phyloP scores from a whole-genome alignment of 2,888 invertebrate genomes.

The Hanleya hanleyi region DNA sequence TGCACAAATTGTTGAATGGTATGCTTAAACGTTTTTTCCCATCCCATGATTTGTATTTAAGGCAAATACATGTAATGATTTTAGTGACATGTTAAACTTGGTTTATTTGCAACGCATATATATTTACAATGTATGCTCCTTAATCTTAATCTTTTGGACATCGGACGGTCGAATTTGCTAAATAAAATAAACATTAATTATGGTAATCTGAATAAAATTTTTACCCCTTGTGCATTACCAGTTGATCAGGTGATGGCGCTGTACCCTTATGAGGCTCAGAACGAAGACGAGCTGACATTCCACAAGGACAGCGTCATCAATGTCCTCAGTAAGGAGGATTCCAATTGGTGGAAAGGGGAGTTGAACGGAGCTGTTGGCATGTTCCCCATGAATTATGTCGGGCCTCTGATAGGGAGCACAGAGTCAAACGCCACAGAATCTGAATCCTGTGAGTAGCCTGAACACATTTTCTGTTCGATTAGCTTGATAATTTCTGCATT shows the following conservation, averaged over 20 bases:
- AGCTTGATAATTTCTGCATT: no score
- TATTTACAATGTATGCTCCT: no score
- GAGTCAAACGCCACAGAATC: constrained; percentile 24
- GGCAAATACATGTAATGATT: no score
- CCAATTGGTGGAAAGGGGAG: constrained; percentile 99
- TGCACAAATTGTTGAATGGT: no score
- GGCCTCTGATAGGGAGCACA: constrained; percentile 64
- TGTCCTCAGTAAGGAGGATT: constrained; percentile 88
- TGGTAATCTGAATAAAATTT: no score
- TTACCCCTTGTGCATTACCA: constrained; percentile 42
- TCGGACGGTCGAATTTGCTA: no score
- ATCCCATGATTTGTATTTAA: no score
- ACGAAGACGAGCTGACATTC: constrained; percentile 72
- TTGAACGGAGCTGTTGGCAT: constrained; percentile 90
- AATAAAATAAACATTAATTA: no score
- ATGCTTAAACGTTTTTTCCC: no score
- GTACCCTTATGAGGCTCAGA: constrained; percentile 69
- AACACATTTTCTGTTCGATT: not conserved
- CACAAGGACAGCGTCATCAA: constrained; percentile 69
- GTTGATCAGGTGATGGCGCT: constrained; percentile 82
- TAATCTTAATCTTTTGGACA: no score
- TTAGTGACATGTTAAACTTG: no score
- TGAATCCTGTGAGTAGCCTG: constrained; percentile 60
- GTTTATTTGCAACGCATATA: no score
- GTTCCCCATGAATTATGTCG: constrained; percentile 97